Percentiles rank a stretch among this genome's conserved stretches.
Conservation (phyloP, 1,140 invertebrate species). For the Contarinia nasturtii region DNA sequence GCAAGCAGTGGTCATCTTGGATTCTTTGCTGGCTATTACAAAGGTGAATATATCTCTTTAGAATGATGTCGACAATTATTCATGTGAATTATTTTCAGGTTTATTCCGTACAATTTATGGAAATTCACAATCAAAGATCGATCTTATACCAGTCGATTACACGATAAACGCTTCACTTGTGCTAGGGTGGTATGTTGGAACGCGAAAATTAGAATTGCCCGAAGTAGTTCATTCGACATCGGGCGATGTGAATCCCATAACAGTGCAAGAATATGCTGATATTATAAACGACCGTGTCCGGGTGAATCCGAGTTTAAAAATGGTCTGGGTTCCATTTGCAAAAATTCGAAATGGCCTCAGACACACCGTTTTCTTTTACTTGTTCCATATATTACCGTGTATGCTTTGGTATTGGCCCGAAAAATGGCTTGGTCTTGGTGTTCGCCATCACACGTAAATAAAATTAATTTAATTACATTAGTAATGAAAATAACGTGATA, state of each 20-base stretch:
- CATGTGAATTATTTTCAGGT: not conserved
- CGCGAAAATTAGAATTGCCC: slow-evolving; percentile 19
- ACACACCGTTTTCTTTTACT: slow-evolving; percentile 30
- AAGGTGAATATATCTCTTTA: slow-evolving; percentile 29
- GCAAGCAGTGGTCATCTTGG: slow-evolving; percentile 50
- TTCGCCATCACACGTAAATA: slow-evolving; percentile 20
- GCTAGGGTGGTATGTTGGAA: slow-evolving; percentile 36
- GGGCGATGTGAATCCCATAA: slow-evolving; percentile 37
- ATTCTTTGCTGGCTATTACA: slow-evolving; percentile 44
- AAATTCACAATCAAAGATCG: slow-evolving; percentile 30
- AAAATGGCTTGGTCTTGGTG: slow-evolving; percentile 19
- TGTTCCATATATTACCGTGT: slow-evolving; percentile 37
- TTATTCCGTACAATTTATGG: slow-evolving; percentile 23
- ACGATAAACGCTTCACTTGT: slow-evolving; percentile 48
- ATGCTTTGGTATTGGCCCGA: slow-evolving; percentile 29
- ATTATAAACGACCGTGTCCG: slow-evolving; percentile 19
- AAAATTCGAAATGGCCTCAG: slow-evolving; percentile 29
- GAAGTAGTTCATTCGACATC: slow-evolving; percentile 38
- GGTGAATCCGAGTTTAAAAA: slow-evolving; percentile 25
- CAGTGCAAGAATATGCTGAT: slow-evolving; percentile 31
- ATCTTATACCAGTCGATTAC: slow-evolving; percentile 52
- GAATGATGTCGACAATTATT: too few relatives aligned
- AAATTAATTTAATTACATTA: slow-evolving; percentile 24
- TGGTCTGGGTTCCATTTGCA: slow-evolving; percentile 27
- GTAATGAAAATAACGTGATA: slow-evolving; percentile 17